Percentiles rank a stretch among this genome's conserved stretches.
These are phyloP conservation scores for Macrosteles quadrilineatus DNA, from an alignment of 1,140 invertebrate species.

Conservation along the genomic window DNA sequence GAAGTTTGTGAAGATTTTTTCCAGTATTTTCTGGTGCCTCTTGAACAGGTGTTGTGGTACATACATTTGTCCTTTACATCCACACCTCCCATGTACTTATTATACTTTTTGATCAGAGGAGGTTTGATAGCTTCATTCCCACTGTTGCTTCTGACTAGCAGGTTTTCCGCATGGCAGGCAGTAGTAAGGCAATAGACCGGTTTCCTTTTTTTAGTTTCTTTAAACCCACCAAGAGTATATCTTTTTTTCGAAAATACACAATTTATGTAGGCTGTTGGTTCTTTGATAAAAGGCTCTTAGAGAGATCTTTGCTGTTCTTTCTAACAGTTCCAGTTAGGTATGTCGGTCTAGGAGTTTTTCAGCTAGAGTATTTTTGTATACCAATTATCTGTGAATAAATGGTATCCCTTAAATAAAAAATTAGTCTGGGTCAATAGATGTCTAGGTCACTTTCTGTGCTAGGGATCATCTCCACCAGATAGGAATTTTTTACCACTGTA, in stretches of 20 bases:
- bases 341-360: neutral
- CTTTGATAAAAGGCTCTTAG: neutral
- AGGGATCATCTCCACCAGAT: neutral
- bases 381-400: neutral
- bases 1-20: conserved; percentile 10
- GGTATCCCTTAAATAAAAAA: neutral
- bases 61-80: conserved; percentile 25
- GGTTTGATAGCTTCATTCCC: neutral
- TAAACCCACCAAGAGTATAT: neutral
- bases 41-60: neutral
- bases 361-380: neutral
- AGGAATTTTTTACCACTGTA: neutral
- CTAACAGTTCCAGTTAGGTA: neutral
- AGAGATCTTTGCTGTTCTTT: neutral
- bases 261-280: neutral
- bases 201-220: neutral
- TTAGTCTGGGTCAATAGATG: neutral
- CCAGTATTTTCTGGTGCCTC: conserved; percentile 9
- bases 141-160: neutral
- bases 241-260: neutral
- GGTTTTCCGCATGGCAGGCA: conserved; percentile 11
- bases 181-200: no score
- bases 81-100: neutral
- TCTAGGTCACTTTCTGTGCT: neutral
- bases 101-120: neutral